Evolutionary conservation across 64 coral and sea anemone genomes (phyloP), one percentile per base, ranked within the genome.

Genomic region (Hydrozoanthus tunicans): DNA sequence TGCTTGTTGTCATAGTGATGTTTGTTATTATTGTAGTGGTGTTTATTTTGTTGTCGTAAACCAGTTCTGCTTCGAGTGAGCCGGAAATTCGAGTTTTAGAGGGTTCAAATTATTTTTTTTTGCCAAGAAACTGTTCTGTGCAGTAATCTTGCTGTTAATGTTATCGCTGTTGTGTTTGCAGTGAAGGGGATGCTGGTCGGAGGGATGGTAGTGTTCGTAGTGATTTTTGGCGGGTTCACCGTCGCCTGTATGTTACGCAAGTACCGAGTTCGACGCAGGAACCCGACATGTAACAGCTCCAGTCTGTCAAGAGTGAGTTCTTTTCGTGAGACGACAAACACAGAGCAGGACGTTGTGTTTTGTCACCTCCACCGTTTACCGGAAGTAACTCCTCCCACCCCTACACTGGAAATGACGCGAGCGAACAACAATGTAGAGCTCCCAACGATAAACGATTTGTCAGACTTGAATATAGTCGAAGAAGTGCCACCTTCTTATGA

Each of bases 401-500:
- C 55, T 58, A 59, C 25, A 17, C 84, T 67, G 55, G 84, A 88
- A 88, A 24, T 59, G 5, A 32, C 23, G 13, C 59, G 53, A 0
- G 23, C 26, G 58, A 14, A 75, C 4, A 75, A 13, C 56, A 55
- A 51, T 59, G 68, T 56, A 5, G 84, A 88, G 59, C 10, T 88
- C 26, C 84, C 84, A 75, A 74, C 70, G 54, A 74, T 88, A 74
- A 88, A 43, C 13, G 84, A 88, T 58, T 70, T 88, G 20, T 60
- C 84, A 14, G 84, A 73, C 14, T 43, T 88, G 7, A 88, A 73
- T 73, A 25, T 88, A 43, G 56, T 75, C 8, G 84, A 88, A 43
- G 84, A 88, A 60, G 23, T 9, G 11, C 84, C 84, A 7, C 84
- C 84, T 61, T 27, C 69, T 14, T 88, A 88, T 75, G 84, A 88